Evolutionary conservation across 2,797 vertebrate species (phyloP), one percentile per base, ranked within the genome.

Genomic region (Tiaroga cobitis): DNA sequence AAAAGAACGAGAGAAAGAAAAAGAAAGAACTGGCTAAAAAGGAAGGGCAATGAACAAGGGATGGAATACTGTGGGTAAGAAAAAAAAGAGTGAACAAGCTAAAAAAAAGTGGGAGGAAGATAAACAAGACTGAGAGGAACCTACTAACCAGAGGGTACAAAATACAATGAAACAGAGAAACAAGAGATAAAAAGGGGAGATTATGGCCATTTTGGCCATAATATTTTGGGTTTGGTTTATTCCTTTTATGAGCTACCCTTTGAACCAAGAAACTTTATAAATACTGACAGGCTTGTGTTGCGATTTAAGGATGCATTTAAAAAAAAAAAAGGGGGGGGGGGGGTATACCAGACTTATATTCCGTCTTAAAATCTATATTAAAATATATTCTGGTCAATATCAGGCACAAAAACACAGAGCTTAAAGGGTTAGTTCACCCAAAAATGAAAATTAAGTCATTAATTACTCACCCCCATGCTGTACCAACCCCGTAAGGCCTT

Each of bases 1-100:
- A 10, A 46, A 67, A 43, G 32, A 65, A 65, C 0, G 3, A 75
- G 68, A 67, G 63, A 69, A 85, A 72, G 76, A 65, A 88, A 79
- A 59, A 21, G 68, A 83, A n/a, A 69, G 75, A 82, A 83, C 72
- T 73, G 74, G 70, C 54, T 54, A 82, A 26, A 72, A 82, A 86
- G 69, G n/a, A 56, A 63, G 72, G 32, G 63, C 61, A 65, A 67
- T 39, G 46, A 56, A 68, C 49, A 83, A 83, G 29, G 26, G 67
- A 73, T 19, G 67, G 54, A 65, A 75, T n/a, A 32, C 24, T 41
- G 63, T 39, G 49, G 29, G 61, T 29, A 34, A 46, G 39, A 69
- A 9, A 69, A 15, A 77, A 88, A 37, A 83, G 11, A 68, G 43
- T 67, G 63, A 81, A 63, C 39, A 81, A 49, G 68, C 65, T 46